Percentiles rank a stretch among this genome's conserved stretches.
These are phyloP conservation scores for Clitarchus hookeri DNA, from an alignment of 2,888 invertebrate species.

Conservation along the genomic window DNA sequence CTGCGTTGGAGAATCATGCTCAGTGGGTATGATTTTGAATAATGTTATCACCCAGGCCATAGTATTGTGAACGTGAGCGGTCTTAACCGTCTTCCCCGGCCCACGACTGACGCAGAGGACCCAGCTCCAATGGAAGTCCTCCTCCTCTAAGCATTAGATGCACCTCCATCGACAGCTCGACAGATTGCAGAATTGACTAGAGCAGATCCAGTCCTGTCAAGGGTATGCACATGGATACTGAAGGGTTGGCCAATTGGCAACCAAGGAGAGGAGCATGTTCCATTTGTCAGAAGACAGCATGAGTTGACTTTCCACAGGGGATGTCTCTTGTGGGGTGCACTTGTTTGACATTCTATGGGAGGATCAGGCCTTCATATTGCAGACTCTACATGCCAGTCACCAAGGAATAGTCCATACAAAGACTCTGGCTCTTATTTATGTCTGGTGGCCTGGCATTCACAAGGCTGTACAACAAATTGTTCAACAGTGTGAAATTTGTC, in stretches of 20 bases:
- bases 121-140: slow-evolving; percentile 30
- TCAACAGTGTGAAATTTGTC: not conserved
- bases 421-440: not conserved
- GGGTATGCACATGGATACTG: not conserved
- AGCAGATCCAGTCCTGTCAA: not conserved
- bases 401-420: not conserved
- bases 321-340: not conserved
- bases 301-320: not conserved
- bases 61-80: not conserved
- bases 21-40: slow-evolving; percentile 12
- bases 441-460: not conserved
- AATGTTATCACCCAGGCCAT: not conserved
- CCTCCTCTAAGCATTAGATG: slow-evolving; percentile 31
- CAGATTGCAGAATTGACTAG: slow-evolving; percentile 5
- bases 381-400: not conserved
- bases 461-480: not conserved
- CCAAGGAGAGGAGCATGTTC: not conserved
- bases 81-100: not conserved
- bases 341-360: not conserved
- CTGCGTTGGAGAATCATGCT: slow-evolving; percentile 26
- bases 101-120: not conserved
- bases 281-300: not conserved
- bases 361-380: not conserved
- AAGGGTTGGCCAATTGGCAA: not conserved
- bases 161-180: not conserved